Evolutionary conservation across 30 jellyfish, hydroid and myxozoan species (phyloP).

Genomic region (Hydractinia symbiolongicarpus): DNA sequence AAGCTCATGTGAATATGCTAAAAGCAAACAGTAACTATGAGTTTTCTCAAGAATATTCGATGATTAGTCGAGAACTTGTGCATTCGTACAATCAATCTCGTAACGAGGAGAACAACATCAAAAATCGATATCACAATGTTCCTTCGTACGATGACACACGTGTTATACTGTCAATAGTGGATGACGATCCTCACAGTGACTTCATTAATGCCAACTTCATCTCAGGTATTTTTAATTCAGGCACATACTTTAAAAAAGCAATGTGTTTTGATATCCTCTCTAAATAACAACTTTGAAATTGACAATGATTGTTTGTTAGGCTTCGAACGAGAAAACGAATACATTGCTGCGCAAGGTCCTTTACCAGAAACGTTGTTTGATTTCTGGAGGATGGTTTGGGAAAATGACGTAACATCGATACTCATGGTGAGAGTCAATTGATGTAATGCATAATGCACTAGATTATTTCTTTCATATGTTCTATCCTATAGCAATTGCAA

Average conservation of each 20-base stretch:
- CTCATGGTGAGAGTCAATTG: conserved; percentile 57
- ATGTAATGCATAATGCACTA: not conserved
- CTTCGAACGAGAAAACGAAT: conserved; percentile 42
- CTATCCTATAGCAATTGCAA: not conserved
- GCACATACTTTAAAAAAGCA: not conserved
- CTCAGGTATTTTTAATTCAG: conserved; percentile 14
- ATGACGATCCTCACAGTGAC: conserved; percentile 54
- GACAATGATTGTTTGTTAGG: conserved; percentile 13
- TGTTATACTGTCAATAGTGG: conserved; percentile 31
- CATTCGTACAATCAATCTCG: conserved; percentile 47
- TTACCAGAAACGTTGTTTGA: conserved; percentile 78
- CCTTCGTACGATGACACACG: conserved; percentile 90
- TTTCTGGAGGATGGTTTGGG: conserved; percentile 97
- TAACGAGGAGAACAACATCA: conserved; percentile 41
- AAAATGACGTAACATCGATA: conserved; percentile 42
- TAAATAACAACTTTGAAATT: not conserved
- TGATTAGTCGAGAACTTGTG: conserved; percentile 47
- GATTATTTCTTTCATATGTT: not conserved
- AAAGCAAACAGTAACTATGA: conserved; percentile 74
- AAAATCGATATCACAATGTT: conserved; percentile 66
- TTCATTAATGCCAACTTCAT: conserved; percentile 75
- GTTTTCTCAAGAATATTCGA: conserved; percentile 73
- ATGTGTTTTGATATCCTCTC: not conserved
- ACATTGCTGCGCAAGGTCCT: conserved; percentile 93
- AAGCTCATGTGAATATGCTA: conserved; percentile 55